phyloP scores from a whole-genome alignment of 2,113 vertebrate species.

The Xenopus borealis region DNA sequence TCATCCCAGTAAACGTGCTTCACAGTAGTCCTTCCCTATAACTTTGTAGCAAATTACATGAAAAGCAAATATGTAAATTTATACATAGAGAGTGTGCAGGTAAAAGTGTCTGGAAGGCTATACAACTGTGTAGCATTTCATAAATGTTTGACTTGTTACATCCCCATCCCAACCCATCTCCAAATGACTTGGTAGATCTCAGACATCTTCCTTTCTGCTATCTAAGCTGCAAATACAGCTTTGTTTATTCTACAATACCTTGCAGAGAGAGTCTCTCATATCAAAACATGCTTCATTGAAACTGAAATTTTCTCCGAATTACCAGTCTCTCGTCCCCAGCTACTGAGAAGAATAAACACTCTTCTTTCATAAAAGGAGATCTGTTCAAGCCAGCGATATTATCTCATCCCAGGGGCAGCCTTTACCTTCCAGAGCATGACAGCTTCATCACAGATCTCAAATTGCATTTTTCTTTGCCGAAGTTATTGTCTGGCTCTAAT shows the following conservation, averaged over 20 bases:
- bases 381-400: slow-evolving; percentile 55
- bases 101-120: too few relatives aligned
- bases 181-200: not conserved
- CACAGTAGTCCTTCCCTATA: too few relatives aligned
- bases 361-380: slow-evolving; percentile 45
- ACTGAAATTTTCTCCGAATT: slow-evolving; percentile 12
- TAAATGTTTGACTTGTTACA: too few relatives aligned
- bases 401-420: slow-evolving; percentile 52
- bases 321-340: slow-evolving; percentile 31
- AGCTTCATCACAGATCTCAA: slow-evolving; percentile 57
- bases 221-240: not conserved
- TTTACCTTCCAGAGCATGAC: slow-evolving; percentile 57
- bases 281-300: slow-evolving; percentile 7
- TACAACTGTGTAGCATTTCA: too few relatives aligned
- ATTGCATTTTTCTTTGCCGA: slow-evolving; percentile 44
- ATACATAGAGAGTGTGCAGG: too few relatives aligned
- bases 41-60: too few relatives aligned
- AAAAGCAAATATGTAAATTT: too few relatives aligned
- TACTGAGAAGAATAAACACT: slow-evolving; percentile 48
- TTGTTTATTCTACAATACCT: not conserved
- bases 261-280: not conserved
- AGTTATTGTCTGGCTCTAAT: slow-evolving; percentile 42
- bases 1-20: too few relatives aligned
- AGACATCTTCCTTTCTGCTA: not conserved
- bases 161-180: too few relatives aligned